Conservation (phyloP, 2,797 vertebrate species). For the Gymnodraco acuticeps region DNA sequence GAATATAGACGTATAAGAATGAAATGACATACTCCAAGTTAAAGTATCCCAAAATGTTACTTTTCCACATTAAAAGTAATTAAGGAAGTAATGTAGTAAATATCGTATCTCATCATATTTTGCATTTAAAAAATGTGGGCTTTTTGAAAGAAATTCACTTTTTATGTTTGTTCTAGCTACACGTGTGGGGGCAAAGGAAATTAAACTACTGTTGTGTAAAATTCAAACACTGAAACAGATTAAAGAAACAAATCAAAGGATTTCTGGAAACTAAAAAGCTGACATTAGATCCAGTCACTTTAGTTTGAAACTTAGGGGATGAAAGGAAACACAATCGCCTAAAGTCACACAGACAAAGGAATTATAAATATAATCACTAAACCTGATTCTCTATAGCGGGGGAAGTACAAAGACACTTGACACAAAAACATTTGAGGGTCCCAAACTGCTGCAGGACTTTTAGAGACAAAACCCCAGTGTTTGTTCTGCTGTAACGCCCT, state of each 20-base stretch:
- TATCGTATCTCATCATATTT: background rate
- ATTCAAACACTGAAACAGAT: constrained; percentile 52
- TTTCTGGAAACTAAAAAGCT: constrained; percentile 36
- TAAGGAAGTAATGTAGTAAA: background rate
- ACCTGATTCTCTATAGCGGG: constrained; percentile 45
- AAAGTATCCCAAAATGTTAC: background rate
- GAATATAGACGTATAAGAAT: no score
- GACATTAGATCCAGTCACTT: constrained; percentile 58
- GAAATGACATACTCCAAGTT: no score
- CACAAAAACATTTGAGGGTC: constrained; percentile 29
- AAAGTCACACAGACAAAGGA: constrained; percentile 55
- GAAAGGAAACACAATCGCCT: constrained; percentile 62
- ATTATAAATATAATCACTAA: constrained; percentile 54
- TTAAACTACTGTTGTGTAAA: constrained; percentile 13
- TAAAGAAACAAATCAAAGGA: constrained; percentile 58
- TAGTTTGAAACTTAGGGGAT: constrained; percentile 62
- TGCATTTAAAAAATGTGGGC: background rate
- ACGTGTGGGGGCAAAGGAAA: constrained; percentile 15
- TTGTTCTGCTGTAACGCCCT: constrained; percentile 42
- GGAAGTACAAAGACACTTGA: constrained; percentile 55
- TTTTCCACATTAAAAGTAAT: background rate
- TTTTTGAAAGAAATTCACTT: background rate
- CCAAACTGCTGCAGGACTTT: constrained; percentile 28
- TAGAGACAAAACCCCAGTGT: constrained; percentile 18
- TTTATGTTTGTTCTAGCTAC: background rate